Evolutionary conservation across 2,888 invertebrate species (phyloP).

Genomic region (Hydriomena furcata): DNA sequence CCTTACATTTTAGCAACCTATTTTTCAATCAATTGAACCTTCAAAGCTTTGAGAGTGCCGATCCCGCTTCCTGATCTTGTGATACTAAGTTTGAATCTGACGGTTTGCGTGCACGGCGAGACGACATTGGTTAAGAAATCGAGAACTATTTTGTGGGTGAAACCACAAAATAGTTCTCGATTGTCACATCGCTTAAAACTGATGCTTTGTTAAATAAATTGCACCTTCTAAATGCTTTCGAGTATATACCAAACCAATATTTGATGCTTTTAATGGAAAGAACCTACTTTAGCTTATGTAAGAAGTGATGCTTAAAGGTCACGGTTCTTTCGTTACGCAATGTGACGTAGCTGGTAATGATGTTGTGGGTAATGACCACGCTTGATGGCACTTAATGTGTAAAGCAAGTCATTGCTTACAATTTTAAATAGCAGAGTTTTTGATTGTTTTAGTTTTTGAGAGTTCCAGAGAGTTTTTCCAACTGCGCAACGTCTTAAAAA

Average conservation of each 20-base stretch:
- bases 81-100: background rate
- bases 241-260: conserved; percentile 13
- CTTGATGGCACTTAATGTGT: conserved; percentile 17
- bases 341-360: conserved; percentile 22
- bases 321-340: conserved; percentile 55
- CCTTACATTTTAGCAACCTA: background rate
- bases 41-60: background rate
- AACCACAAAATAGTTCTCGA: conserved; percentile 1
- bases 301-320: conserved; percentile 54
- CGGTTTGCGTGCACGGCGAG: background rate
- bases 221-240: conserved; percentile 2
- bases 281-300: conserved; percentile 37
- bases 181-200: background rate
- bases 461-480: background rate
- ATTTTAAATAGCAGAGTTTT: conserved; percentile 22
- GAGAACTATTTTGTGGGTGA: background rate
- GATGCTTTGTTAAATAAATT: background rate
- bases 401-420: conserved; percentile 27
- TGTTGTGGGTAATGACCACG: conserved; percentile 43
- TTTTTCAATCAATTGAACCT: conserved; percentile 1
- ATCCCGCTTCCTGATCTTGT: background rate
- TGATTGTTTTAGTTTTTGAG: too few relatives aligned
- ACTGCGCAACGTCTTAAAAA: conserved; percentile 8
- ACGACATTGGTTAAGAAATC: conserved; percentile 1
- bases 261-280: conserved; percentile 27